phyloP scores from a whole-genome alignment of 2,888 invertebrate species.

The Aphodius sticticus region DNA sequence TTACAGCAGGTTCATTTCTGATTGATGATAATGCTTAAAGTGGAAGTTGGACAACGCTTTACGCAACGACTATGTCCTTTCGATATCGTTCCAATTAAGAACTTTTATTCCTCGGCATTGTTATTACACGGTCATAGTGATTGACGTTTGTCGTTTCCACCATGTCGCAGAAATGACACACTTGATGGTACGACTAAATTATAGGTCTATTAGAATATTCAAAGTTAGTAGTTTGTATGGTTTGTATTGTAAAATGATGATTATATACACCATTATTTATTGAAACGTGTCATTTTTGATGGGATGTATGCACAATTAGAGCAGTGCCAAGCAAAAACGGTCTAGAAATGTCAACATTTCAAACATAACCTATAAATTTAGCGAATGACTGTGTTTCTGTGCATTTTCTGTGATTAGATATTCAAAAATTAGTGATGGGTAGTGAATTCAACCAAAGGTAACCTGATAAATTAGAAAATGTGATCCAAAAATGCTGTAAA shows the following conservation, averaged over 20 bases:
- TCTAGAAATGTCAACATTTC: too few relatives aligned
- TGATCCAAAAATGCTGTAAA: too few relatives aligned
- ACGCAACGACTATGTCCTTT: neutral
- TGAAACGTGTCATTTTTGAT: neutral
- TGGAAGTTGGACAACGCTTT: neutral
- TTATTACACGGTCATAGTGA: neutral
- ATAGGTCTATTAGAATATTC: neutral
- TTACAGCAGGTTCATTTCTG: constrained; percentile 12
- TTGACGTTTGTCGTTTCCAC: neutral
- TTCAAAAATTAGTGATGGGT: too few relatives aligned
- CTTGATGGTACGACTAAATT: neutral
- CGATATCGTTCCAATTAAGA: neutral
- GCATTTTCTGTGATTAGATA: too few relatives aligned
- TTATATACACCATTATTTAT: neutral
- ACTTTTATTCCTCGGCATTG: neutral
- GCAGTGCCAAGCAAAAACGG: too few relatives aligned
- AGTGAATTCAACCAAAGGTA: too few relatives aligned
- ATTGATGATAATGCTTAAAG: constrained; percentile 11
- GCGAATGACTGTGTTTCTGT: too few relatives aligned
- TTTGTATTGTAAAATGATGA: neutral
- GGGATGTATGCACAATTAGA: too few relatives aligned
- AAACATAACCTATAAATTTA: too few relatives aligned
- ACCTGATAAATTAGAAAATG: too few relatives aligned
- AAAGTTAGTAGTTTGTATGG: neutral
- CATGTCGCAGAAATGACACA: neutral